Conservation (phyloP, 2,113 vertebrate genomes). For the Redunca redunca region DNA sequence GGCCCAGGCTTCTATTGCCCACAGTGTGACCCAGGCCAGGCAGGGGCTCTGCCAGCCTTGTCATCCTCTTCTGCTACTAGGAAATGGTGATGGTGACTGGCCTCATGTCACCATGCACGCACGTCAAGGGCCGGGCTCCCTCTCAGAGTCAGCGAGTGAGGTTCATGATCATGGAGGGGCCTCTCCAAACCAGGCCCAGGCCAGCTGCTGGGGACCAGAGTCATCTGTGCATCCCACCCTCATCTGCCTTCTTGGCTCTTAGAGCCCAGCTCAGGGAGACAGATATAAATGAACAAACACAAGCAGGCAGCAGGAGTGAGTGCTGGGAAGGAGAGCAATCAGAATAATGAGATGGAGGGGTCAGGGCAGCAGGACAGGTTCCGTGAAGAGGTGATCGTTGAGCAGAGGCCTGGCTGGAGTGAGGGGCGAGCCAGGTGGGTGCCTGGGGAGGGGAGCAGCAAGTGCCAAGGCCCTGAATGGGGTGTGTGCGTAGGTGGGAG, state of each 20-base stretch:
- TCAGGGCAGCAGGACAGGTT: not conserved
- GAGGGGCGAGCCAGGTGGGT: not conserved
- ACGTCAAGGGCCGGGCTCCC: accelerated
- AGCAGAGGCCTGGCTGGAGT: not conserved
- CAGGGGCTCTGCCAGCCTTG: not conserved
- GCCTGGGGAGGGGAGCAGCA: not conserved
- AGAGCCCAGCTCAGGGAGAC: not conserved
- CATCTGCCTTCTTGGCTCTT: not conserved
- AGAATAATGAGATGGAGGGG: too few relatives aligned
- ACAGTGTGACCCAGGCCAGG: not conserved
- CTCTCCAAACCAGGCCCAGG: not conserved
- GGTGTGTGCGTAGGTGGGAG: not conserved
- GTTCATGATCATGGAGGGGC: not conserved
- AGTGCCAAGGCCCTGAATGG: not conserved
- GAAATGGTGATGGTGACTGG: not conserved
- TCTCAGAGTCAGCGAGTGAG: not conserved
- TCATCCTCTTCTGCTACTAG: not conserved
- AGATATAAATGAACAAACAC: not conserved
- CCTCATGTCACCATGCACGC: not conserved
- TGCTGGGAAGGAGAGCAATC: not conserved
- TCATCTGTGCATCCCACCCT: accelerated
- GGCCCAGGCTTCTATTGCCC: not conserved
- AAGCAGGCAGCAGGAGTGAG: not conserved
- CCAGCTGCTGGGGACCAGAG: not conserved
- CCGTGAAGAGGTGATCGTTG: not conserved